Evolutionary conservation across 2,113 vertebrate genomes (phyloP).

Genomic region (Mormyrus iriodes): DNA sequence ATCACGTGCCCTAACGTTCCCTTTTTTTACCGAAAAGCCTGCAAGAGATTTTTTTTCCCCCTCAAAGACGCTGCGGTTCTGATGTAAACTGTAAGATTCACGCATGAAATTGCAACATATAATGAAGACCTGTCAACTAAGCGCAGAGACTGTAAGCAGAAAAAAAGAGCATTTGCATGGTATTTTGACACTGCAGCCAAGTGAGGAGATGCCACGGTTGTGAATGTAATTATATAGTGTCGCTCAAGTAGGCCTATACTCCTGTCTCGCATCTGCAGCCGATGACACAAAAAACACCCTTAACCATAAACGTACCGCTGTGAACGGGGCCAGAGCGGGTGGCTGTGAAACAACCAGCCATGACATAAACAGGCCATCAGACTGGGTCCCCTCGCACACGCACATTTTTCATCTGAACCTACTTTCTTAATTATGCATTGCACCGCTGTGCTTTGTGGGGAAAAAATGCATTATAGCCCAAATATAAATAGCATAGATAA

Average conservation of each 20-base stretch:
- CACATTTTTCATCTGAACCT: background rate
- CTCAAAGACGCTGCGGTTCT: background rate
- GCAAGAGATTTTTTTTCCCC: background rate
- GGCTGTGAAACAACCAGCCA: background rate
- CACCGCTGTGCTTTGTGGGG: background rate
- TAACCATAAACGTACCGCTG: background rate
- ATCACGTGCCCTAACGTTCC: background rate
- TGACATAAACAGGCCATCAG: background rate
- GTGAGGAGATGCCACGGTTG: background rate
- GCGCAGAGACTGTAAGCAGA: background rate
- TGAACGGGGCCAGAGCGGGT: background rate
- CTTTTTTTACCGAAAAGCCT: background rate
- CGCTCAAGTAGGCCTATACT: background rate
- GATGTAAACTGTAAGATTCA: background rate
- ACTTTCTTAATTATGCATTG: background rate
- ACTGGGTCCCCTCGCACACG: background rate
- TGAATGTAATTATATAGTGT: background rate
- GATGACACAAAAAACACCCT: background rate
- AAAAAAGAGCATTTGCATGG: background rate
- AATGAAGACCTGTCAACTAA: background rate
- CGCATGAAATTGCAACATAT: background rate
- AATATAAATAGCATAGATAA: slow-evolving; percentile 5
- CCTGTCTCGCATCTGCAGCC: background rate
- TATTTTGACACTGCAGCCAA: background rate
- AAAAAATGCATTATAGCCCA: background rate